Base-by-base conservation (phyloP, 2,797 vertebrate species). In the Danio tinwini region DNA sequence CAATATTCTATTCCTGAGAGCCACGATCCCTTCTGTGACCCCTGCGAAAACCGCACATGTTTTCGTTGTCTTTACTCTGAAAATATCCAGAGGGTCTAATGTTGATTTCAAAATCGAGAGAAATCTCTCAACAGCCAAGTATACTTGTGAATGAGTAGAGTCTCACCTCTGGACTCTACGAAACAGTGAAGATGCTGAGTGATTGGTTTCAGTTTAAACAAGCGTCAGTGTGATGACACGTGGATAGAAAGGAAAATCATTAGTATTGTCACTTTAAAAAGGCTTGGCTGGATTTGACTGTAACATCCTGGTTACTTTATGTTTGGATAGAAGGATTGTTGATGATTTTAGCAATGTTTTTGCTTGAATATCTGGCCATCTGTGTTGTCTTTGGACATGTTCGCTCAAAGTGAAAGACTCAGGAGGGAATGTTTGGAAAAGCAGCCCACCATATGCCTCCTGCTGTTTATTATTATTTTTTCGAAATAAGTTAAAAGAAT, bases 371-470 rank as follows among this genome's bases (percentile, higher is more conserved):
- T 50, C 10, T 8, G 21, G 44, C 61, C 52, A 65, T 64, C 62
- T 74, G 76, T 53, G 76, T 78, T 78, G 69, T 78, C 10, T 59
- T 69, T 69, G 76, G 55, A 69, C 16, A 17, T 45, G 40, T 59
- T 70, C 44, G 5, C 69, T 69, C 56, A 78, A 70, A 61, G 65
- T 5, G 47, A 71, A 70, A 52, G 50, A 67, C 76, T 70, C 10
- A 21, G 7, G 5, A 42, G 56, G 56, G 56, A 70, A 42, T 70
- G 44, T 29, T 19, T 58, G 13, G 37, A 70, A 61, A 42, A 70
- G 47, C 29, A 17, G 6, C 17, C 14, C 5, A 17, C 17, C 65
- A 7, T 39, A 40, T 9, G 0, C 7, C 49, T 1, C 29, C 17
- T 40, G 16, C 6, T 53, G 12, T 40, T 17, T 1, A 40, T 29